phyloP scores from a whole-genome alignment of 2,888 invertebrate species.

The Tenthredo mesomela region DNA sequence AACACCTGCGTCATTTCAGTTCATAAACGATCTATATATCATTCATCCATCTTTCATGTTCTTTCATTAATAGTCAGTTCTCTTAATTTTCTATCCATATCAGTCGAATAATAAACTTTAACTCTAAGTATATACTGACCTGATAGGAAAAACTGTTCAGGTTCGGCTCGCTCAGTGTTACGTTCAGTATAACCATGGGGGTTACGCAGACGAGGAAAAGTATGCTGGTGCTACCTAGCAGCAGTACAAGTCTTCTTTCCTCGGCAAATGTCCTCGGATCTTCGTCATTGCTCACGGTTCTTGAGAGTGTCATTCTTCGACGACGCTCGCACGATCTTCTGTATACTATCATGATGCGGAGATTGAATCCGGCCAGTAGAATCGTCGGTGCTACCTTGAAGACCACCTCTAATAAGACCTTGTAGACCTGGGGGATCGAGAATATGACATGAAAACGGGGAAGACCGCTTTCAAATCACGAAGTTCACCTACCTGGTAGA shows the following conservation, averaged over 20 bases:
- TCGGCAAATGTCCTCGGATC: conserved; percentile 85
- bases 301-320: conserved; percentile 83
- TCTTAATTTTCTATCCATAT: too few species aligned
- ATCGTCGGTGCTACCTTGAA: conserved; percentile 86
- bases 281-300: conserved; percentile 81
- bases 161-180: conserved; percentile 83
- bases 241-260: conserved; percentile 83
- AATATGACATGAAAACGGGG: neutral
- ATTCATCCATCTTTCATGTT: neutral
- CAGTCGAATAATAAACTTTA: neutral
- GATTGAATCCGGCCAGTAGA: conserved; percentile 83
- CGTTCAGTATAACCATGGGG: conserved; percentile 86
- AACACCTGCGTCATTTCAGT: conserved; percentile 80
- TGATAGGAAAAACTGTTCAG: conserved; percentile 83
- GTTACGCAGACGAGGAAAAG: conserved; percentile 85
- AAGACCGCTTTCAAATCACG: neutral
- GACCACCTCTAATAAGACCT: conserved; percentile 82
- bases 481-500: conserved; percentile 77
- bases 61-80: neutral
- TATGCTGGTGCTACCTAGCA: conserved; percentile 84
- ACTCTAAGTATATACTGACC: conserved; percentile 77
- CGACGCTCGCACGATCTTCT: conserved; percentile 83
- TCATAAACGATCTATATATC: neutral
- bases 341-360: conserved; percentile 85
- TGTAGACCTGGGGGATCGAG: conserved; percentile 78